Evolutionary conservation across 1,140 invertebrate species (phyloP).

Genomic region (Mactra quadrangularis): DNA sequence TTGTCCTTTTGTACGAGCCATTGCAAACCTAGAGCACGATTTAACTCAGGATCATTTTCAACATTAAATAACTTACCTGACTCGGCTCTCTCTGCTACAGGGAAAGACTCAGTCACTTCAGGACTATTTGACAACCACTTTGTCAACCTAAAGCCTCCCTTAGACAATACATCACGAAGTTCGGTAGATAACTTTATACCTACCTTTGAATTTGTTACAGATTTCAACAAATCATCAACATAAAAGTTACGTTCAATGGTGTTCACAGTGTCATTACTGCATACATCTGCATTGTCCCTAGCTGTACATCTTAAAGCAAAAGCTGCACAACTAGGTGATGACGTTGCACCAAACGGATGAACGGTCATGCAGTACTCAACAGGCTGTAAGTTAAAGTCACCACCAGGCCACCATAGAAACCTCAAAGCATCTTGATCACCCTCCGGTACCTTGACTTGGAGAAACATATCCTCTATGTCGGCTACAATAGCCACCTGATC

Average conservation of each 20-base stretch:
- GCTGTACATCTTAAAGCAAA: constrained; percentile 58
- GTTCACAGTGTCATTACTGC: constrained; percentile 9
- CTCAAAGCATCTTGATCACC: constrained; percentile 52
- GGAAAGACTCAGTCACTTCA: constrained; percentile 44
- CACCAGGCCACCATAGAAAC: constrained; percentile 64
- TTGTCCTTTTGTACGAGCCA: constrained; percentile 50
- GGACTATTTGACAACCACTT: constrained; percentile 53
- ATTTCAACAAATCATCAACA: constrained; percentile 61
- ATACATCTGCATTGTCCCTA: constrained; percentile 4
- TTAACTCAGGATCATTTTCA: constrained; percentile 2
- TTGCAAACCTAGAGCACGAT: constrained; percentile 56
- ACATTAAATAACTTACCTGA: not conserved
- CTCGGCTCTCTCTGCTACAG: constrained; percentile 6
- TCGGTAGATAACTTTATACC: constrained; percentile 37
- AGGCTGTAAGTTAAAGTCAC: constrained; percentile 40
- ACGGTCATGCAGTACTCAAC: constrained; percentile 60
- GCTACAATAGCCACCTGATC: constrained; percentile 63
- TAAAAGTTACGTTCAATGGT: constrained; percentile 59
- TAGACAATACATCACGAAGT: not conserved
- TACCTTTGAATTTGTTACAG: not conserved
- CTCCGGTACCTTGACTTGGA: constrained; percentile 51
- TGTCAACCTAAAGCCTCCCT: constrained; percentile 49
- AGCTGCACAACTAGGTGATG: constrained; percentile 62
- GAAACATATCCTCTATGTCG: constrained; percentile 68
- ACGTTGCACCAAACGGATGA: constrained; percentile 62